phyloP scores from a whole-genome alignment of 2,888 invertebrate species.

The Euclidia mi region DNA sequence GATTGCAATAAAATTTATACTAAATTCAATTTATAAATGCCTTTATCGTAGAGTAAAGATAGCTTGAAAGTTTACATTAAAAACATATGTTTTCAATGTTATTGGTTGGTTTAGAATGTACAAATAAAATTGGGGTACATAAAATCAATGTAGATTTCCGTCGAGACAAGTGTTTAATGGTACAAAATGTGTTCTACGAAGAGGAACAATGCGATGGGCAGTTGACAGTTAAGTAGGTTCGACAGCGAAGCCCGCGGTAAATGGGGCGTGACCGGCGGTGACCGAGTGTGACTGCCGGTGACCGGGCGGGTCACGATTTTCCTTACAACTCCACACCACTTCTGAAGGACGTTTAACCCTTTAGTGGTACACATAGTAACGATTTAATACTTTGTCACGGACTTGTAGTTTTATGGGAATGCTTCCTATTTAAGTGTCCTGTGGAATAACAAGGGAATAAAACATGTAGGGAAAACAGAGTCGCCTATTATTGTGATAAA shows the following conservation, averaged over 20 bases:
- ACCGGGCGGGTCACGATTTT: slow-evolving; percentile 78
- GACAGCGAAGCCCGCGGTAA: slow-evolving; percentile 68
- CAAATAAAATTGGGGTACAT: slow-evolving; percentile 17
- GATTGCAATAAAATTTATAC: slow-evolving; percentile 8
- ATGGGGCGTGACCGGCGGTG: slow-evolving; percentile 82
- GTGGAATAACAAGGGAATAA: neutral
- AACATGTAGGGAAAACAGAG: too few species aligned
- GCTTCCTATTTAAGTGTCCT: neutral
- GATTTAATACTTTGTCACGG: slow-evolving; percentile 17
- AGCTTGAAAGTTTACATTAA: neutral
- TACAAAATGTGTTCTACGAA: slow-evolving; percentile 60
- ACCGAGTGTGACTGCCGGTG: slow-evolving; percentile 66
- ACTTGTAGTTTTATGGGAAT: slow-evolving; percentile 27
- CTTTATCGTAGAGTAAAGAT: neutral
- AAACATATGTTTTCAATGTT: neutral
- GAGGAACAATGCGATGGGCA: slow-evolving; percentile 63
- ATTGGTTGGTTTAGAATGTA: neutral
- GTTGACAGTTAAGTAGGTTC: slow-evolving; percentile 62
- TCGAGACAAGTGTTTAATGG: slow-evolving; percentile 55
- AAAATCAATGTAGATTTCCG: slow-evolving; percentile 43
- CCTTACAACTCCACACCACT: slow-evolving; percentile 50
- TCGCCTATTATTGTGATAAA: too few species aligned
- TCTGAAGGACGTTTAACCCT: slow-evolving; percentile 42
- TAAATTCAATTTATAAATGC: slow-evolving; percentile 5
- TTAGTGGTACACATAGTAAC: slow-evolving; percentile 11